phyloP scores from a whole-genome alignment of 2,888 invertebrate genomes.

The Eugnorisma glareosa region DNA sequence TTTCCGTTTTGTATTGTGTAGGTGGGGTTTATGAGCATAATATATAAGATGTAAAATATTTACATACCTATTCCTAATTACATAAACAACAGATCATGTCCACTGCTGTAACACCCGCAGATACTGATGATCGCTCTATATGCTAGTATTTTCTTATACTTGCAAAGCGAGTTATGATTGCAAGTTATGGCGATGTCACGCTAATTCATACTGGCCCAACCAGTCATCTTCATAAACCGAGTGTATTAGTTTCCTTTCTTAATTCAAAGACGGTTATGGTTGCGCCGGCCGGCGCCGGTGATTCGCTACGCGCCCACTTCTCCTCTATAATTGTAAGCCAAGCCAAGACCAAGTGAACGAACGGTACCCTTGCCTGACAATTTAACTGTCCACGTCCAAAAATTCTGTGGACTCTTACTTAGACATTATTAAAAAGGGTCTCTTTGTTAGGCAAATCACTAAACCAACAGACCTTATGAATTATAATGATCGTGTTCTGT shows the following conservation, averaged over 20 bases:
- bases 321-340: conserved; percentile 72
- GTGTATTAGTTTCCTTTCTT: conserved; percentile 68
- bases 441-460: not conserved
- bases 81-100: conserved; percentile 3
- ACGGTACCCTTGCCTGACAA: conserved; percentile 65
- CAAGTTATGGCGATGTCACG: conserved; percentile 65
- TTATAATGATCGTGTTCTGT: conserved; percentile 5
- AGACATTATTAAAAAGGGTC: not conserved
- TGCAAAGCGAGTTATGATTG: conserved; percentile 53
- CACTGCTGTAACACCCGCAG: conserved; percentile 17
- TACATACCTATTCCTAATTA: not conserved
- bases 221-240: conserved; percentile 68
- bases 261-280: conserved; percentile 74
- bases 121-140: conserved; percentile 16
- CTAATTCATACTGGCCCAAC: conserved; percentile 60
- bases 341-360: conserved; percentile 73
- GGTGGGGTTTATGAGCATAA: conserved; percentile 30
- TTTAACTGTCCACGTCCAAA: conserved; percentile 63
- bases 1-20: conserved; percentile 32
- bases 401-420: not conserved
- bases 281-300: conserved; percentile 76
- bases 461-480: not conserved
- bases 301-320: conserved; percentile 79
- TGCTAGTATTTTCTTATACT: conserved; percentile 58
- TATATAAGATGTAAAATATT: not conserved